Conservation (phyloP, 2,113 vertebrate species). For the Alces alces region DNA sequence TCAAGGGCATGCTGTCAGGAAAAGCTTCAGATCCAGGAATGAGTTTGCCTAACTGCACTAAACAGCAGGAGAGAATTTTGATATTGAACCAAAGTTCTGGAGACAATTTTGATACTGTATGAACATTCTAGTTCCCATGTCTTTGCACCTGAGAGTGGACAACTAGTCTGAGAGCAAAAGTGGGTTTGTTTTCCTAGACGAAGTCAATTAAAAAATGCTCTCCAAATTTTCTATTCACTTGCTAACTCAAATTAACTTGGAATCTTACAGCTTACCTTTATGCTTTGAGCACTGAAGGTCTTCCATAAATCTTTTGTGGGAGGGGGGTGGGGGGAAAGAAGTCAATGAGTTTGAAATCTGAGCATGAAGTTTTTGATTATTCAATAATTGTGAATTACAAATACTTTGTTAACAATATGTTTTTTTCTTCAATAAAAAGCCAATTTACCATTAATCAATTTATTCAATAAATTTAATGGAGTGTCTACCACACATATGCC, state of each 20-base stretch:
- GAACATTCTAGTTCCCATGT: not conserved
- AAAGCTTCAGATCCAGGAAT: not conserved
- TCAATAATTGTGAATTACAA: not conserved
- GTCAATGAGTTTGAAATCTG: not conserved
- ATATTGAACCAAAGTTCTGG: not conserved
- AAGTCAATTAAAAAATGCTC: not conserved
- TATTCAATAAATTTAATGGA: not conserved
- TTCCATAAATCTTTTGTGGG: not conserved
- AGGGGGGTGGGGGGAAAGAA: accelerated
- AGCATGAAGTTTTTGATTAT: not conserved
- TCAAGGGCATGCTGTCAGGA: not conserved
- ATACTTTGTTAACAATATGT: not conserved
- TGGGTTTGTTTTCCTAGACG: not conserved
- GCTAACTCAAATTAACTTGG: not conserved
- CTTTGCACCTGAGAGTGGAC: not conserved
- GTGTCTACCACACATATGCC: not conserved
- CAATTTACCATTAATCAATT: not conserved
- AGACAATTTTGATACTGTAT: not conserved
- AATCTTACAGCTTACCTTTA: not conserved
- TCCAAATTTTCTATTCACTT: not conserved
- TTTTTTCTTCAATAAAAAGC: not conserved
- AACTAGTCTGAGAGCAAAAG: not conserved
- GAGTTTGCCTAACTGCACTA: not conserved
- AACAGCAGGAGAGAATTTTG: not conserved
- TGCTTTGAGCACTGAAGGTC: not conserved